Base-by-base conservation (phyloP, 1,140 invertebrate genomes). In the Drosophila nikananu region DNA sequence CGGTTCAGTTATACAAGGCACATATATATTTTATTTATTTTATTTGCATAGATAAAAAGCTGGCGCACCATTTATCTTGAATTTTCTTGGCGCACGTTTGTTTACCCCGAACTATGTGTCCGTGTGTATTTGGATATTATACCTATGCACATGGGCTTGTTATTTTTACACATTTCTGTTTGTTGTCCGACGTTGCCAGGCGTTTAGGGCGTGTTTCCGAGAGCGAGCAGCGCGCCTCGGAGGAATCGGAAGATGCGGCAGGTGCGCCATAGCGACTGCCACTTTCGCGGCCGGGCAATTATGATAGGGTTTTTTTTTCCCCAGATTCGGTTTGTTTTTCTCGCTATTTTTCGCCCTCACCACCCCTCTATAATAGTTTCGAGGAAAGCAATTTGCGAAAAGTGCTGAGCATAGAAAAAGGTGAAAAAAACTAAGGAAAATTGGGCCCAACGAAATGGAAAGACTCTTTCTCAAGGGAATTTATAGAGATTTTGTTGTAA, bases 121-220 rank as follows among this genome's bases (percentile, higher is more conserved):
- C 25, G 75, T 61, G 48, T 60, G 52, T 65, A 49, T 30, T 4
- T 12, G 65, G 57, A 37, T 57, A 32, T 52, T 78, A 79, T 86
- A 72, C 64, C 64, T 52, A 58, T 55, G 57, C 54, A 27, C 42
- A 61, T 57, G 23, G 57, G 27, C 70, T 83, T 86, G 80, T 86
- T 86, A 80, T 86, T 86, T 87, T 86, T 87, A 87, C 80, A 82
- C 74, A 63, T 82, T 77, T 41, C 41, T 77, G 61, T 70, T 49
- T 68, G 37, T 75, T 76, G 77, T 25, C 21, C 32, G 52, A 32
- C 42, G 39, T 58, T 48, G 66, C 73, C 67, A 72, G 67, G 51
- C 67, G 48, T 49, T 52, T 59, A 58, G 71, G 58, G 67, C 49
- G 80, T 77, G 59, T 76, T 86, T 75, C 74, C 77, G 67, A 55